A percentile compares a stretch with the other conserved stretches of the same genome.
phyloP scores from a whole-genome alignment of 2,888 invertebrate species.

The Poecilobothrus nobilitatus region DNA sequence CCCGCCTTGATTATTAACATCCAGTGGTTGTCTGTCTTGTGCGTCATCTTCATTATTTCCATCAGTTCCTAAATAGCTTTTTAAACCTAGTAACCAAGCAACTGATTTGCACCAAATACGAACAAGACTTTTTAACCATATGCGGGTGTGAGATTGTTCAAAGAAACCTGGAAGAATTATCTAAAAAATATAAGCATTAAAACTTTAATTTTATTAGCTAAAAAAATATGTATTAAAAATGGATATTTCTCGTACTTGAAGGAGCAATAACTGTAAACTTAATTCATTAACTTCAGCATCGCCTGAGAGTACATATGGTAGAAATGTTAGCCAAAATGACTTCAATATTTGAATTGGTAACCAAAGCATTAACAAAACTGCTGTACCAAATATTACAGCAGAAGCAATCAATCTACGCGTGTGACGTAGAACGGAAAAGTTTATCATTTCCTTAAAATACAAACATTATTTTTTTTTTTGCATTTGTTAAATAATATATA shows the following conservation, averaged over 20 bases:
- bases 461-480: not conserved
- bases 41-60: slow-evolving; percentile 33
- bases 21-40: slow-evolving; percentile 31
- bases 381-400: slow-evolving; percentile 91
- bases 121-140: slow-evolving; percentile 86
- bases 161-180: slow-evolving; percentile 91
- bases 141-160: slow-evolving; percentile 92
- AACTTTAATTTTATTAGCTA: too few species aligned
- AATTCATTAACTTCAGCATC: slow-evolving; percentile 88
- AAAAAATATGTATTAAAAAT: not conserved
- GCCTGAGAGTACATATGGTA: slow-evolving; percentile 88
- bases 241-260: slow-evolving; percentile 59
- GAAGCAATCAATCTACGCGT: slow-evolving; percentile 84
- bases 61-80: slow-evolving; percentile 79
- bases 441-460: slow-evolving; percentile 81
- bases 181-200: slow-evolving; percentile 34
- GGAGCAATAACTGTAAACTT: slow-evolving; percentile 79
- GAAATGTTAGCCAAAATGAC: slow-evolving; percentile 70
- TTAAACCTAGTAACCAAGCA: slow-evolving; percentile 75
- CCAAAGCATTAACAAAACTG: slow-evolving; percentile 93
- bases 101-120: slow-evolving; percentile 78
- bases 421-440: slow-evolving; percentile 85
- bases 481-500: slow-evolving; percentile 27
- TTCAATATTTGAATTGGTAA: slow-evolving; percentile 82
- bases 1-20: slow-evolving; percentile 40